Percentiles rank a stretch among this genome's conserved stretches.
phyloP scores from a whole-genome alignment of 30 jellyfish, hydroid and myxozoan species.

The Sanderia malayensis region DNA sequence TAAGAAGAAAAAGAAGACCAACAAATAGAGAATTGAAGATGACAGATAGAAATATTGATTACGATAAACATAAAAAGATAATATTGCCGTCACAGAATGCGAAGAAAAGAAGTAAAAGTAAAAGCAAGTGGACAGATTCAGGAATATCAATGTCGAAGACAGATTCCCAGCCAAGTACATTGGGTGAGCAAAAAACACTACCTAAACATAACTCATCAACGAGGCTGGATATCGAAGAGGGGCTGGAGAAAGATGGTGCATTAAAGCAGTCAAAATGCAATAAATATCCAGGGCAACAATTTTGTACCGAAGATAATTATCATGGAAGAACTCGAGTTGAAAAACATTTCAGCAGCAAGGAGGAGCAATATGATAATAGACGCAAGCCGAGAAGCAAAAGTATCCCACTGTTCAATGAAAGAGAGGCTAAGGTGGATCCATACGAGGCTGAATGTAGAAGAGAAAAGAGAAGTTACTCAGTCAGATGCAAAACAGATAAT shows the following conservation, averaged over 20 bases:
- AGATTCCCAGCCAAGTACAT: slow-evolving; percentile 72
- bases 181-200: slow-evolving; percentile 48
- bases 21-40: not conserved
- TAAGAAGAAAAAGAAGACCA: slow-evolving; percentile 15
- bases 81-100: slow-evolving; percentile 7
- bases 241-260: not conserved
- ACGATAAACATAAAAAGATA: not conserved
- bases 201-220: not conserved
- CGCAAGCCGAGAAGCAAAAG: slow-evolving; percentile 15
- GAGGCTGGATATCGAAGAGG: slow-evolving; percentile 1
- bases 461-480: not conserved
- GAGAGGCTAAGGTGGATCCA: not conserved
- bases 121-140: slow-evolving; percentile 67
- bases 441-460: not conserved
- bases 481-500: not conserved
- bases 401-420: not conserved
- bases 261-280: not conserved
- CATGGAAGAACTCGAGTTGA: no score
- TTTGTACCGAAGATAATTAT: no score
- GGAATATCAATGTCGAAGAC: slow-evolving; percentile 66
- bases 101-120: slow-evolving; percentile 37
- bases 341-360: slow-evolving; percentile 29
- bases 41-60: not conserved
- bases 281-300: no score
- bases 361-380: not conserved